phyloP scores from a whole-genome alignment of 1,140 invertebrate genomes.

The Patella vulgata region DNA sequence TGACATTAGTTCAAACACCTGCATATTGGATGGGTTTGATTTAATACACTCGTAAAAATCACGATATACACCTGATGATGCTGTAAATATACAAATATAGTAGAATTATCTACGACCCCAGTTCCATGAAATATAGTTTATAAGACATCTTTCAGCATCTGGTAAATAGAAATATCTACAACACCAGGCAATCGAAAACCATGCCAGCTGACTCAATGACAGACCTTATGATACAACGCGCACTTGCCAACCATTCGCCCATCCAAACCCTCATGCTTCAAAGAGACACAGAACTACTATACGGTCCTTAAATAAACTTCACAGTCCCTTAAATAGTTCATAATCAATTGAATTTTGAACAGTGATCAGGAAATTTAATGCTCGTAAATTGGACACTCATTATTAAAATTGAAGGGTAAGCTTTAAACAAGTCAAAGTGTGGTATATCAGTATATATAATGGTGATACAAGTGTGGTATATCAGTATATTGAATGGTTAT shows the following conservation, averaged over 20 bases:
- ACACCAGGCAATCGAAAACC: background rate
- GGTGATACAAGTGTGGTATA: too few relatives aligned
- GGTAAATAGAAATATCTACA: background rate
- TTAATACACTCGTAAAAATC: slow-evolving; percentile 51
- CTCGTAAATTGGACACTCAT: too few relatives aligned
- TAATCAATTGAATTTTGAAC: too few relatives aligned
- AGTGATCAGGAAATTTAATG: too few relatives aligned
- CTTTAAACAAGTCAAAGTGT: too few relatives aligned
- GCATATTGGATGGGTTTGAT: slow-evolving; percentile 28
- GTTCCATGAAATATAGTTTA: background rate
- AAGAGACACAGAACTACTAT: background rate
- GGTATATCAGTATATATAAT: too few relatives aligned
- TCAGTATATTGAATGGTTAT: too few relatives aligned
- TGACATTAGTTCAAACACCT: slow-evolving; percentile 46
- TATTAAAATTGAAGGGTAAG: too few relatives aligned
- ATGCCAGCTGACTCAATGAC: too few relatives aligned
- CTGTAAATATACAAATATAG: slow-evolving; percentile 28
- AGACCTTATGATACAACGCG: too few relatives aligned
- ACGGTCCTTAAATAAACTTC: background rate
- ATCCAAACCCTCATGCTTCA: too few relatives aligned
- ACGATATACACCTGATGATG: slow-evolving; percentile 49
- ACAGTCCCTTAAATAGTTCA: background rate
- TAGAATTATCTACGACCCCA: background rate
- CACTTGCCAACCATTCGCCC: too few relatives aligned
- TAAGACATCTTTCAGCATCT: background rate